Conservation (phyloP, 2,113 vertebrate genomes). For the Indicator indicator region DNA sequence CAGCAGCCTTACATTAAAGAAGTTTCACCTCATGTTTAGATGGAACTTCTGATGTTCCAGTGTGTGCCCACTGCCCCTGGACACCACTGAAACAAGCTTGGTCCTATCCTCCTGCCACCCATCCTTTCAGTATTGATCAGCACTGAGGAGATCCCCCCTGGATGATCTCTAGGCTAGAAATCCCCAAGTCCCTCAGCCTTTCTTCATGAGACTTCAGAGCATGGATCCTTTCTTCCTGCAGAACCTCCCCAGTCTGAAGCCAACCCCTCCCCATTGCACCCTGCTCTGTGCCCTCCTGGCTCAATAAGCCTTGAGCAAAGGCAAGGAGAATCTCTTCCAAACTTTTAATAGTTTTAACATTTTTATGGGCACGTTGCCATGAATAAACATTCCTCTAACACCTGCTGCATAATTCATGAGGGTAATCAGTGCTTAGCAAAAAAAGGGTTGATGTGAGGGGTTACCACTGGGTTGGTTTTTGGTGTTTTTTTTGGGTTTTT, state of each 20-base stretch:
- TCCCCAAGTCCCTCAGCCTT: too few relatives aligned
- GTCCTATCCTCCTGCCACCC: too few relatives aligned
- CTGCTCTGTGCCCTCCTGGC: background rate
- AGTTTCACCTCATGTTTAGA: too few relatives aligned
- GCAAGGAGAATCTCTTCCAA: constrained; percentile 8
- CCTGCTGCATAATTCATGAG: constrained; percentile 57
- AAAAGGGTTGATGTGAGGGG: constrained; percentile 1
- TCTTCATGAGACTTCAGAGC: background rate
- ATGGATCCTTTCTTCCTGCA: background rate
- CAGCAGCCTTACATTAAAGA: too few relatives aligned
- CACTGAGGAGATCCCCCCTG: too few relatives aligned
- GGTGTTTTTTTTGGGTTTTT: background rate
- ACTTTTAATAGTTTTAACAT: constrained; percentile 41
- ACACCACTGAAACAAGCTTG: too few relatives aligned
- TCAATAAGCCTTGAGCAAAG: background rate
- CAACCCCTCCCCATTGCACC: background rate
- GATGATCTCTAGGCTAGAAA: too few relatives aligned
- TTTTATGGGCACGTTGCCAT: constrained; percentile 2
- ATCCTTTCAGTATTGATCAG: too few relatives aligned
- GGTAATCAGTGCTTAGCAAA: constrained; percentile 26
- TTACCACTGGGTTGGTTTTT: background rate
- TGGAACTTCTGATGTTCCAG: too few relatives aligned
- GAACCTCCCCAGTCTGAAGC: background rate
- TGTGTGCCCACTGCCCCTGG: too few relatives aligned
- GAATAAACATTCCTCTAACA: constrained; percentile 36